A percentile compares a stretch with the other conserved stretches of the same genome.
These are phyloP conservation scores for Drosophila pseudotakahashii DNA, from an alignment of 2,888 invertebrate species.

Conservation along the genomic window DNA sequence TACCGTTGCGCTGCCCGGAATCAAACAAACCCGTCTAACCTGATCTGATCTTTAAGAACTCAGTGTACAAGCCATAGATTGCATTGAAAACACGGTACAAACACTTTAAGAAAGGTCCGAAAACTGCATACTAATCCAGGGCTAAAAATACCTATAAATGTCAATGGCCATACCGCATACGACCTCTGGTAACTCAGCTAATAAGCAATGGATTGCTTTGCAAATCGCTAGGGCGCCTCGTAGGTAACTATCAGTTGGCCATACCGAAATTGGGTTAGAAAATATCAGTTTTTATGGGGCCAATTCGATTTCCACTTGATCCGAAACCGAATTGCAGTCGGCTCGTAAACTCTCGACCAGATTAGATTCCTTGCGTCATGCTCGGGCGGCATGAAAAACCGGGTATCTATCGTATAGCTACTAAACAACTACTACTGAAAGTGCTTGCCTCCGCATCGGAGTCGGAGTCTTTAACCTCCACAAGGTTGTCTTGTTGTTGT, in stretches of 20 bases:
- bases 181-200: conserved; percentile 19
- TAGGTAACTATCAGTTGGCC: conserved; percentile 8
- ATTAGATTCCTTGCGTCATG: conserved; percentile 37
- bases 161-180: too few species aligned
- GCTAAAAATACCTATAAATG: not conserved
- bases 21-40: not conserved
- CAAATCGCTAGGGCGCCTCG: conserved; percentile 1
- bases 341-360: conserved; percentile 25
- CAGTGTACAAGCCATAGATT: not conserved
- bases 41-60: not conserved
- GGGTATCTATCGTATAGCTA: not conserved
- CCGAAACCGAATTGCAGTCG: conserved; percentile 21
- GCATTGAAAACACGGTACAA: not conserved
- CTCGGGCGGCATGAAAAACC: conserved; percentile 18
- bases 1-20: not conserved
- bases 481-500: conserved; percentile 47
- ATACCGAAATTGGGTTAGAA: conserved; percentile 21
- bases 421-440: conserved; percentile 1
- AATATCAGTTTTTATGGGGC: conserved; percentile 10
- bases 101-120: not conserved
- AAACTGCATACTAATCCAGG: not conserved
- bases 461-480: conserved; percentile 56
- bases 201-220: not conserved
- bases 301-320: conserved; percentile 23
- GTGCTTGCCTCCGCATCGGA: conserved; percentile 31